phyloP scores from a whole-genome alignment of 2,113 vertebrate species.

The Saiga tatarica region DNA sequence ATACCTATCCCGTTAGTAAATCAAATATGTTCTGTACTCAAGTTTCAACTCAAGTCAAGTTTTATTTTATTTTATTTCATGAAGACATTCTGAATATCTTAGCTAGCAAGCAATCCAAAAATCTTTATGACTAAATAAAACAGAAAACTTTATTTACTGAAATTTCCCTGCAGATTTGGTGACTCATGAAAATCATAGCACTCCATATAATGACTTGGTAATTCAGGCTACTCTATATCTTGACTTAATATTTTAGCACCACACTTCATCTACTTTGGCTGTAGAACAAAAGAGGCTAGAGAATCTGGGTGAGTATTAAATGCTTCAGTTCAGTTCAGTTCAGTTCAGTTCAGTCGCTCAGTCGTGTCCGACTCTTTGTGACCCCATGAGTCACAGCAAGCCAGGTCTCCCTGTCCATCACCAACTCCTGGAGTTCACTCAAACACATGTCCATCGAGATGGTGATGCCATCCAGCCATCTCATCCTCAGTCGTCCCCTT shows the following conservation, averaged over 20 bases:
- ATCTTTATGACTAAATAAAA: not conserved
- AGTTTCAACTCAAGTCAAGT: not conserved
- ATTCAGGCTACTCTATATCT: not conserved
- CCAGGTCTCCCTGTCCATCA: no score
- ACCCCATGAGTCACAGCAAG: no score
- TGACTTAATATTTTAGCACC: not conserved
- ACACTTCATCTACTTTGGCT: not conserved
- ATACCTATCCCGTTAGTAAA: not conserved
- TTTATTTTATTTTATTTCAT: not conserved
- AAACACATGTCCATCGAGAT: no score
- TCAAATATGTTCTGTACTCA: not conserved
- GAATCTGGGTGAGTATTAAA: not conserved
- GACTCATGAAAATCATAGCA: not conserved
- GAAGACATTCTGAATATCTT: not conserved
- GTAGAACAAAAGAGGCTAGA: not conserved
- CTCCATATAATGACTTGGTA: not conserved
- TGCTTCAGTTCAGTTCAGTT: not conserved
- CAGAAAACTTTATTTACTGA: not conserved
- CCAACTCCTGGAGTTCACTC: no score
- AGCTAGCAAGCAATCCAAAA: not conserved
- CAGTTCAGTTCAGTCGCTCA: no score
- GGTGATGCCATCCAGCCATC: no score
- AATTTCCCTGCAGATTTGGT: not conserved
- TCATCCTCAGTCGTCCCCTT: fast-evolving
- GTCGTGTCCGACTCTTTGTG: no score